phyloP scores from a whole-genome alignment of 2,113 vertebrate species.

The Azemiops feae region DNA sequence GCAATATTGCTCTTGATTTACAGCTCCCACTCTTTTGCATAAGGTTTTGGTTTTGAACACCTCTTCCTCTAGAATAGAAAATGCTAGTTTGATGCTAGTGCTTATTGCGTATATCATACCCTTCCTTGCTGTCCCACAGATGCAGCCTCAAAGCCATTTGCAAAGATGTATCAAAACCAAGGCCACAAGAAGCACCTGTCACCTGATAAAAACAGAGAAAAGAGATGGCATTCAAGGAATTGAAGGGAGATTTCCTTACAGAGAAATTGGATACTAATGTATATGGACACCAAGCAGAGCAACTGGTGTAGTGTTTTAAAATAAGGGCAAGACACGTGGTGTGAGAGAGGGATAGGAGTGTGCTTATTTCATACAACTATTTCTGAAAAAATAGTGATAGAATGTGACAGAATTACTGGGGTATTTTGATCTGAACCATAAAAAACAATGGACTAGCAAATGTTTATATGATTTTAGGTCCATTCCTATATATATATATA shows the following conservation, averaged over 20 bases:
- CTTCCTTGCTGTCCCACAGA: background rate
- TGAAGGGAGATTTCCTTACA: slow-evolving; percentile 47
- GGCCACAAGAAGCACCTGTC: slow-evolving; percentile 57
- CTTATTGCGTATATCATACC: slow-evolving; percentile 16
- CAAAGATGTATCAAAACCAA: slow-evolving; percentile 40
- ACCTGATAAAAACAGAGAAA: slow-evolving; percentile 27
- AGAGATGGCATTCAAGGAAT: slow-evolving; percentile 47
- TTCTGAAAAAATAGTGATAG: slow-evolving; percentile 30
- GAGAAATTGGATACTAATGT: background rate
- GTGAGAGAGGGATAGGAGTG: slow-evolving; percentile 23
- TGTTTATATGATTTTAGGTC: slow-evolving; percentile 22
- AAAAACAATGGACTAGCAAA: slow-evolving; percentile 50
- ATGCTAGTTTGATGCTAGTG: slow-evolving; percentile 55
- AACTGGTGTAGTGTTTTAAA: slow-evolving; percentile 19
- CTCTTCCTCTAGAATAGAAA: slow-evolving; percentile 53
- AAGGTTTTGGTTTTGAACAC: slow-evolving; percentile 49
- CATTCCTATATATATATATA: slow-evolving; percentile 14
- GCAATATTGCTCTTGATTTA: background rate
- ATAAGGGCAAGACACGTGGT: background rate
- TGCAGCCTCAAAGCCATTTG: slow-evolving; percentile 44
- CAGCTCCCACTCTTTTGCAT: slow-evolving; percentile 17
- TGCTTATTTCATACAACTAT: background rate
- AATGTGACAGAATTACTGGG: slow-evolving; percentile 59
- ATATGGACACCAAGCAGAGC: background rate
- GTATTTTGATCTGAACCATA: slow-evolving; percentile 32